Evolutionary conservation across 2,113 vertebrate species (phyloP).

Genomic region (Herpailurus yagouaroundi): DNA sequence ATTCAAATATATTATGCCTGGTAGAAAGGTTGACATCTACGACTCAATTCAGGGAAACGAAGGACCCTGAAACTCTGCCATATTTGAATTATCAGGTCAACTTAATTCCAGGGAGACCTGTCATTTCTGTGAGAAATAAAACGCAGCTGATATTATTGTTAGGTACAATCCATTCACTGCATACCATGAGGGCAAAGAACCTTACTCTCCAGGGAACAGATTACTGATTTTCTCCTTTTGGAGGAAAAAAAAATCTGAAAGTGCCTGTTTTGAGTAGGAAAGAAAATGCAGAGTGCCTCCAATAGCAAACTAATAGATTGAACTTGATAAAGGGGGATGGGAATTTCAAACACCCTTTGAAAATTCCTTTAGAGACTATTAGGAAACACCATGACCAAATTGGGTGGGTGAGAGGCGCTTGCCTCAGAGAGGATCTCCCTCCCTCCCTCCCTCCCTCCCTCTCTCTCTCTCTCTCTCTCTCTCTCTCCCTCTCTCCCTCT

Average conservation of each 20-base stretch:
- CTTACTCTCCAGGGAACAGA: not conserved
- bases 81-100: conserved; percentile 46
- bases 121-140: not conserved
- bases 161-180: not conserved
- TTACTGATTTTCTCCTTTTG: not conserved
- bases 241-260: not conserved
- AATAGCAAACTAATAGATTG: not conserved
- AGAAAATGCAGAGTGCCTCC: not conserved
- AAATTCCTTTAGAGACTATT: not conserved
- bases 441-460: too few species aligned
- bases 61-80: not conserved
- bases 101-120: not conserved
- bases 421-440: not conserved
- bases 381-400: not conserved
- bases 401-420: not conserved
- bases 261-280: not conserved
- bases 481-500: fast-evolving
- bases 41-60: not conserved
- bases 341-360: not conserved
- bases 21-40: conserved; percentile 29
- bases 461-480: too few species aligned
- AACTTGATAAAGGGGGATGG: not conserved
- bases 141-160: not conserved
- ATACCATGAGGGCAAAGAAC: not conserved
- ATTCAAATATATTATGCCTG: not conserved